Base-by-base conservation (phyloP, 37 sponge, comb jelly and placozoan species). In the Chondrilla cf. caribensis region DNA sequence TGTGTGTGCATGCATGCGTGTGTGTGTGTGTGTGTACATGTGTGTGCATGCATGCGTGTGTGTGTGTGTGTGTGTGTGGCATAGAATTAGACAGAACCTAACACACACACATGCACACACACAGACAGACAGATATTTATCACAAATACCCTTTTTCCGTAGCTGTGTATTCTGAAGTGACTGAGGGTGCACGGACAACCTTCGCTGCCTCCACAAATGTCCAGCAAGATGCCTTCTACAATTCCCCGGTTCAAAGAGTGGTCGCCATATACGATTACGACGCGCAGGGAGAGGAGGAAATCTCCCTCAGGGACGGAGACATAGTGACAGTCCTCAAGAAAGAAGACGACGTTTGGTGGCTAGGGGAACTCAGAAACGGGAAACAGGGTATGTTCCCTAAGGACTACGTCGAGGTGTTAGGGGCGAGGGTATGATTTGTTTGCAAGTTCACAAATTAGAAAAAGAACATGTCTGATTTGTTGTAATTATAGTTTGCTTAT, bases 311-410 rank as follows among this genome's bases (percentile, higher is more conserved):
- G 24, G 90, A 88, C 38, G 96, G 96, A 35, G 96, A 92, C 84
- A 85, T 90, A 18, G 64, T 95, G 22, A 85, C 81, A 0, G 80
- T 95, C 21, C 19, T 95, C 15, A 77, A 67, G 65, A 85, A 86
- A 60, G 96, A 95, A 64, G 96, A 95, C 51, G 86, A 84, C 70
- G 83, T 87, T 0, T 95, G 96, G 96, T 95, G 96, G 96, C 80
- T 77, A 72, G 96, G 96, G 9, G 79, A 90, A 42, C 55, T 87
- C n/a, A 36, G 54, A 0, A 51, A 79, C 25, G 86, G 88, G 18
- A 84, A 60, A 40, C 38, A 77, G 25, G 84, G 84, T 54, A 84
- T 84, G 84, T 84, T 84, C 35, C 84, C 84, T 0, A 77, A 68
- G 38, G 42, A 54, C 19, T 84, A 75, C 58, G 78, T 84, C 25